Evolutionary conservation across 2,113 vertebrate genomes (phyloP).

Genomic region (Mustela lutreola): DNA sequence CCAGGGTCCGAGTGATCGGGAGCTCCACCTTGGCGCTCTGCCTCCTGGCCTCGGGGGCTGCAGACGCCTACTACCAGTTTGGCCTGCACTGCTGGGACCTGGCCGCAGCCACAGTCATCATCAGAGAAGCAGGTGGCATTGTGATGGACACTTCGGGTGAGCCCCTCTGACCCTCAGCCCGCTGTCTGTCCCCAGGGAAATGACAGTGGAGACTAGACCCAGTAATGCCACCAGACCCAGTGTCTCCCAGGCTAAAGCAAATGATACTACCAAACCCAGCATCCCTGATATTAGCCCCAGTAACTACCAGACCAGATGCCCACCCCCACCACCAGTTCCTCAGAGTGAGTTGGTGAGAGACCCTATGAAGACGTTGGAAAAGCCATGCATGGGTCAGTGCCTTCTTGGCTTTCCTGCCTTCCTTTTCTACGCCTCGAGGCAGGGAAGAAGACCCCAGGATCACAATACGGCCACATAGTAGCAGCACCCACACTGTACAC

Average conservation of each 20-base stretch:
- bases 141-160: constrained; percentile 94
- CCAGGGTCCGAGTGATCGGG: constrained; percentile 92
- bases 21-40: constrained; percentile 93
- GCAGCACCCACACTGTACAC: not conserved
- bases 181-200: not conserved
- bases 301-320: not conserved
- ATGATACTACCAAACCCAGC: not conserved
- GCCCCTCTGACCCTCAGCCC: not conserved
- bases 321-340: not conserved
- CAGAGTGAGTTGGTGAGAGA: not conserved
- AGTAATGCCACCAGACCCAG: not conserved
- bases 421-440: not conserved
- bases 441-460: not conserved
- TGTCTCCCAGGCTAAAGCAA: not conserved
- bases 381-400: not conserved
- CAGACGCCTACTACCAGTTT: constrained; percentile 94
- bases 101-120: constrained; percentile 93
- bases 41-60: constrained; percentile 90
- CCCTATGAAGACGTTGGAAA: not conserved
- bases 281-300: not conserved
- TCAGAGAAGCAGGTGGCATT: constrained; percentile 92
- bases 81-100: constrained; percentile 95
- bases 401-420: not conserved
- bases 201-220: not conserved
- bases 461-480: not conserved